Conservation (phyloP, 2,888 invertebrate genomes). For the Troides aeacus region DNA sequence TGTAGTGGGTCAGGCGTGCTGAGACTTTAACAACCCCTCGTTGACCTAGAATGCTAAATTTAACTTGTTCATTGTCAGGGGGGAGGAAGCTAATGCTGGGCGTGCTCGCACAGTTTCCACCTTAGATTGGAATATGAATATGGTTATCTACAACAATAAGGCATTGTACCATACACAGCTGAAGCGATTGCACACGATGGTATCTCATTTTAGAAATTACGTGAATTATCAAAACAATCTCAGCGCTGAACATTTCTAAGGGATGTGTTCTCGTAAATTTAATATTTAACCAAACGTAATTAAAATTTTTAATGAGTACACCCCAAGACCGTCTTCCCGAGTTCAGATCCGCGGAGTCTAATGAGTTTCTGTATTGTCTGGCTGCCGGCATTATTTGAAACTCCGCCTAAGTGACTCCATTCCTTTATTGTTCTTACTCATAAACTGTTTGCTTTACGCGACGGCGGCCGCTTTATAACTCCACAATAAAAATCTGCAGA, state of each 20-base stretch:
- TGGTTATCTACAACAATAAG: no score
- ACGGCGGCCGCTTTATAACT: neutral
- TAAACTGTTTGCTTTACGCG: conserved; percentile 16
- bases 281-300: conserved; percentile 6
- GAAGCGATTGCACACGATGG: no score
- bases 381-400: conserved; percentile 18
- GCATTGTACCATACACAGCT: no score
- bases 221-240: no score
- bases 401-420: conserved; percentile 20
- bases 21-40: conserved; percentile 25
- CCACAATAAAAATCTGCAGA: no score
- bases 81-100: conserved; percentile 8
- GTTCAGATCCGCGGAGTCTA: conserved; percentile 17
- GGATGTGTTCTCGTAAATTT: neutral
- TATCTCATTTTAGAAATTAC: no score
- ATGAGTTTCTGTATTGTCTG: conserved; percentile 17
- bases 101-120: no score
- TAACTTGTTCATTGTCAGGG: conserved; percentile 30
- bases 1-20: conserved; percentile 8
- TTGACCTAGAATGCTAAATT: conserved; percentile 34
- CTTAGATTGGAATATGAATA: no score
- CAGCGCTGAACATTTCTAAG: no score
- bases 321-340: conserved; percentile 1
- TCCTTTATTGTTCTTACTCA: conserved; percentile 16
- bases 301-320: neutral